A percentile compares a stretch with the other conserved stretches of the same genome.
Conservation (phyloP, 1,140 invertebrate species). For the Phymorhynchus buccinoides region DNA sequence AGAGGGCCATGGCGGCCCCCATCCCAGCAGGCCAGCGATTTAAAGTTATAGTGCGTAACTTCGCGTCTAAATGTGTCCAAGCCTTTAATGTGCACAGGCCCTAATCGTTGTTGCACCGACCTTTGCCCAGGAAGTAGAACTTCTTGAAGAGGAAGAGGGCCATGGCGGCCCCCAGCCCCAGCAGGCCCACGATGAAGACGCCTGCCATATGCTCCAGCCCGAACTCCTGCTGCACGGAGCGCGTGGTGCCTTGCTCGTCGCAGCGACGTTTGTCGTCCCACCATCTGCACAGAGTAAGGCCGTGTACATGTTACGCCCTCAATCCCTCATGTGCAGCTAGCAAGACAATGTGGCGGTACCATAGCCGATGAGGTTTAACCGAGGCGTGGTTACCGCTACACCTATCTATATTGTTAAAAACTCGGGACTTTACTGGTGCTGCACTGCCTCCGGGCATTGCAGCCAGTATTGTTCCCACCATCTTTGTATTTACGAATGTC, state of each 20-base stretch:
- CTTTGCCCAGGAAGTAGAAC: constrained; percentile 51
- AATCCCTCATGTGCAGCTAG: no score
- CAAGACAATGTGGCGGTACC: no score
- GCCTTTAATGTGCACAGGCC: no score
- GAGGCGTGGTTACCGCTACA: no score
- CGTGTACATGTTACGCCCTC: not conserved
- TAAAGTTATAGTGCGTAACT: no score
- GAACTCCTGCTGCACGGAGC: constrained; percentile 56
- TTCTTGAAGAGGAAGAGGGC: constrained; percentile 66
- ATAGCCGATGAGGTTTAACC: no score
- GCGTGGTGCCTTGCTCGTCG: constrained; percentile 50
- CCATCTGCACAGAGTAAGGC: constrained; percentile 57
- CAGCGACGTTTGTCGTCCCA: constrained; percentile 65
- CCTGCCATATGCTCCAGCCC: constrained; percentile 57
- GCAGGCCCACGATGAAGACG: constrained; percentile 62
- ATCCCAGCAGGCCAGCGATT: constrained; percentile 61
- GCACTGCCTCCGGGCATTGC: no score
- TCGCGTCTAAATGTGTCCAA: constrained; percentile 11
- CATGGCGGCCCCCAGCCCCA: constrained; percentile 58
- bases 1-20: constrained; percentile 56
- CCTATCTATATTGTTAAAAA: no score
- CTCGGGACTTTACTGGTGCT: no score
- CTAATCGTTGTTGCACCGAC: no score
- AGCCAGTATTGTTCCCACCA: no score
- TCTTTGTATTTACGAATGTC: no score